A percentile compares a stretch with the other conserved stretches of the same genome.
Evolutionary conservation across 1,140 invertebrate species (phyloP).

Genomic region (Melipona quadrifasciata): DNA sequence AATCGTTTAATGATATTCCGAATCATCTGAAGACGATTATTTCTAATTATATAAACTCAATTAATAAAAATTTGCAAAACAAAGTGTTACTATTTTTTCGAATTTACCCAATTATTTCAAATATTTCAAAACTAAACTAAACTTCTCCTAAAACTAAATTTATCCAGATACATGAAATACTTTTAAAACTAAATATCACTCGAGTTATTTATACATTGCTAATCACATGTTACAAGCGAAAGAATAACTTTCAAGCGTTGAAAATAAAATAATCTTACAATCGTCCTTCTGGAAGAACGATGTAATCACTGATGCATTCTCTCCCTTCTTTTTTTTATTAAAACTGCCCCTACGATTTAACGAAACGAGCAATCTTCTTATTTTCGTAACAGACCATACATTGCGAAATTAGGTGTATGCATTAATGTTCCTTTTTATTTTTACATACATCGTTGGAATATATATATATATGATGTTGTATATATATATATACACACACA

Average conservation of each 20-base stretch:
- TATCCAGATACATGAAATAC: no score
- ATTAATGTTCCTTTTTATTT: background rate
- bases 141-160: no score
- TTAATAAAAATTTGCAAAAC: no score
- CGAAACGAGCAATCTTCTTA: background rate
- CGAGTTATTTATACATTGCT: no score
- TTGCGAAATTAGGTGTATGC: background rate
- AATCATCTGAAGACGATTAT: background rate
- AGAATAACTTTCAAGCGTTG: background rate
- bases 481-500: no score
- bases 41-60: no score
- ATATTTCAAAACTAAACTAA: no score
- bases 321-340: background rate
- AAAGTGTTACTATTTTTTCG: no score
- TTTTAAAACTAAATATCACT: no score
- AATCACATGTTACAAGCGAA: background rate
- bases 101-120: no score
- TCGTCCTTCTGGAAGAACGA: background rate
- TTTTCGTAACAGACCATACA: background rate
- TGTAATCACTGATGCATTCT: background rate
- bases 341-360: background rate
- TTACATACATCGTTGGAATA: background rate
- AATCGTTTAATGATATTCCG: background rate
- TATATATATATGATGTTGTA: background rate
- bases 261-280: background rate